A percentile compares a stretch with the other conserved stretches of the same genome.
These are phyloP conservation scores for Siniperca chuatsi DNA, from an alignment of 2,113 vertebrate genomes.

Conservation along the genomic window DNA sequence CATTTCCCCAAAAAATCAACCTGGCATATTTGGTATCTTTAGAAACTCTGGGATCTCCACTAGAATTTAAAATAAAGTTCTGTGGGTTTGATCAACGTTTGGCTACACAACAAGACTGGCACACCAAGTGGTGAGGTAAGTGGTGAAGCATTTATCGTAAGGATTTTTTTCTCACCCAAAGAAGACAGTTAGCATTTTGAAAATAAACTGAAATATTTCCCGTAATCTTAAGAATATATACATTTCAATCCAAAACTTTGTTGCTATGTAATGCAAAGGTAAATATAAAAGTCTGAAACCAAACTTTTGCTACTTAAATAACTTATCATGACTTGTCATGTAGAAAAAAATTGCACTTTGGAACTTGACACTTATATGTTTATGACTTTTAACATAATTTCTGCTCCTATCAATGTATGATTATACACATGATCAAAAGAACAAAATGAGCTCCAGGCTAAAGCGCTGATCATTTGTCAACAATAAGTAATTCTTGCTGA, in stretches of 20 bases:
- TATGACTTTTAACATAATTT: conserved; percentile 1
- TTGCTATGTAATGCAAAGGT: not conserved
- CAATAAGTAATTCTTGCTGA: conserved; percentile 46
- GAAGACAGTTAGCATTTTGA: not conserved
- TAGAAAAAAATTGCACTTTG: not conserved
- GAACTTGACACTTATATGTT: conserved; percentile 13
- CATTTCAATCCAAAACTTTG: not conserved
- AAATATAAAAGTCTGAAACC: not conserved
- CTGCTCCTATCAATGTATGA: not conserved
- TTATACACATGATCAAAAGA: conserved; percentile 35
- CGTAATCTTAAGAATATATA: too few species aligned
- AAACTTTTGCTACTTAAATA: not conserved
- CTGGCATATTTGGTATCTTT: too few species aligned
- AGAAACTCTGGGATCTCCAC: too few species aligned
- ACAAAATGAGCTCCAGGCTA: conserved; percentile 22
- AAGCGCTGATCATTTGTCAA: conserved; percentile 30
- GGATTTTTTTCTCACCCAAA: not conserved
- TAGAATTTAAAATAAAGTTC: too few species aligned
- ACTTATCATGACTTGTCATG: not conserved
- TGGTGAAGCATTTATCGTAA: not conserved
- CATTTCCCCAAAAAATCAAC: too few species aligned
- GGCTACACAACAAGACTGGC: too few species aligned
- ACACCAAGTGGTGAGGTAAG: too few species aligned
- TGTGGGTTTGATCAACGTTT: too few species aligned
- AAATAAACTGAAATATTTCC: not conserved